phyloP scores from a whole-genome alignment of 2,113 vertebrate species.

The Chascanopsetta lugubris region DNA sequence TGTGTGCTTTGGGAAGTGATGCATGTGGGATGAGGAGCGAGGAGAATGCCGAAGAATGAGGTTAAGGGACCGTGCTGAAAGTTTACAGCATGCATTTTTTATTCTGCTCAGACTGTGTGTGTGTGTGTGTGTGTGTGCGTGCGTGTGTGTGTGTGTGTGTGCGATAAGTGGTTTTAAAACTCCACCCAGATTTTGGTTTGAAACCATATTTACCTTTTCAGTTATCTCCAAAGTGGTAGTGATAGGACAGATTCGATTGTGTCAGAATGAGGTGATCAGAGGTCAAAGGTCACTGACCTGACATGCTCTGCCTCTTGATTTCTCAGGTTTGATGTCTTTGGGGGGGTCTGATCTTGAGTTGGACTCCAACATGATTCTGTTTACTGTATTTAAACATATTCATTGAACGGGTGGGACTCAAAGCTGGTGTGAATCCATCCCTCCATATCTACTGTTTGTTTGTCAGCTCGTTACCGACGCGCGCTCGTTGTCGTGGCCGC shows the following conservation, averaged over 20 bases:
- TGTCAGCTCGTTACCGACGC: no score
- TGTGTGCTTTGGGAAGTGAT: neutral
- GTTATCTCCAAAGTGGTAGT: neutral
- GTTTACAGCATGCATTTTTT: neutral
- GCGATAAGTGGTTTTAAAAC: neutral
- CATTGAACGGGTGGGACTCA: no score
- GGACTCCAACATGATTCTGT: no score
- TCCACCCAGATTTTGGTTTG: neutral
- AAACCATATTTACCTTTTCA: neutral
- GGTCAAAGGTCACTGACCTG: no score
- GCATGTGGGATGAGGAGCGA: neutral
- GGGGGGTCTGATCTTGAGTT: no score
- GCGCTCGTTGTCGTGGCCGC: no score
- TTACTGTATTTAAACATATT: no score
- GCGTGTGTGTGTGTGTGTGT: neutral
- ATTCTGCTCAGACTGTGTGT: neutral
- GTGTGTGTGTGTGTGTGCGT: neutral
- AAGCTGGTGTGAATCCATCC: no score
- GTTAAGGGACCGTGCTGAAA: neutral
- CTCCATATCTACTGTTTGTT: no score
- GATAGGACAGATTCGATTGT: neutral
- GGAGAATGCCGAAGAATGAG: neutral
- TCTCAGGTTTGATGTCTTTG: no score
- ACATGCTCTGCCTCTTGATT: no score
- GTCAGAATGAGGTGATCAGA: no score